A percentile compares a stretch with the other conserved stretches of the same genome.
Evolutionary conservation across 2,888 invertebrate genomes (phyloP).

Genomic region (Caenorhabditis sp.): DNA sequence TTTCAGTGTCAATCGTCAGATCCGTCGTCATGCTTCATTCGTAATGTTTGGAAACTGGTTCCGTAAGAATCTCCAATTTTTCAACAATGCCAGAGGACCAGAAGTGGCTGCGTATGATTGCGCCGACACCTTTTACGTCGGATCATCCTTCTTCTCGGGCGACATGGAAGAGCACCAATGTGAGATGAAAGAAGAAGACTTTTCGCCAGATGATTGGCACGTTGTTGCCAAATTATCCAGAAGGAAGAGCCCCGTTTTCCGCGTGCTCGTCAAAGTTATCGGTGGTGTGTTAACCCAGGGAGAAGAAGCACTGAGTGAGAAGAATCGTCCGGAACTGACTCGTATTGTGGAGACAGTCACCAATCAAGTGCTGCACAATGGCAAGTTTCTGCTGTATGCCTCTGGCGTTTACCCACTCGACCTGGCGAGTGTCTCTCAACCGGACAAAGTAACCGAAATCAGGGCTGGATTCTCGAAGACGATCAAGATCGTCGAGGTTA

Average conservation of each 20-base stretch:
- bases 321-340: conserved; percentile 25
- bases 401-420: not conserved
- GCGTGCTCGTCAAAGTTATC: conserved; percentile 1
- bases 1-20: conserved; percentile 30
- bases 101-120: conserved; percentile 18
- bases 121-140: conserved; percentile 16
- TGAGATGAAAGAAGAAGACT: not conserved
- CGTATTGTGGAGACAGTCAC: conserved; percentile 17
- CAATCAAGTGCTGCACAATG: conserved; percentile 3
- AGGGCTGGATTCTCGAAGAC: conserved; percentile 19
- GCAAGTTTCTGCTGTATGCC: conserved; percentile 8
- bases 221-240: not conserved
- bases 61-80: not conserved
- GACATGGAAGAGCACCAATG: not conserved
- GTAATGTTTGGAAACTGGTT: conserved; percentile 8
- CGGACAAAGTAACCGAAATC: conserved; percentile 4
- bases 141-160: not conserved
- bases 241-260: not conserved
- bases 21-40: not conserved
- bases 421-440: not conserved
- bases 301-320: not conserved
- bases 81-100: not conserved
- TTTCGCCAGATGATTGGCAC: not conserved
- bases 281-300: conserved; percentile 11
- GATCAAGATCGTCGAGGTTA: not conserved